These are phyloP conservation scores for Zonitis immaculata DNA, from an alignment of 2,888 invertebrate species.

Conservation along the genomic window DNA sequence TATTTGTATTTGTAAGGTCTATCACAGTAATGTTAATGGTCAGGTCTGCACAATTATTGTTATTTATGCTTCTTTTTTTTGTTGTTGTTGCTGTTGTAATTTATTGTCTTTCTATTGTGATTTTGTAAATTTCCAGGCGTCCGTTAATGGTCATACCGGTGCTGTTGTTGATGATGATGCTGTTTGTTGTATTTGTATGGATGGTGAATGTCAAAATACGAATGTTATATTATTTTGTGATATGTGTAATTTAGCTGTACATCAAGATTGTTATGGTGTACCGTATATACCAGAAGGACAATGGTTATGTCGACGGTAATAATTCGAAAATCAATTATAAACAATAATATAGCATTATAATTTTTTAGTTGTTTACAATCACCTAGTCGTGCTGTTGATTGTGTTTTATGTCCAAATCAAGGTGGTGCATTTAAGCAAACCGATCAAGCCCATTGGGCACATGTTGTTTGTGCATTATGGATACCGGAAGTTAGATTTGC, in stretches of 20 bases:
- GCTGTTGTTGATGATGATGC: constrained; percentile 95
- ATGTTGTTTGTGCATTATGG: constrained; percentile 98
- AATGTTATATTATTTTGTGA: constrained; percentile 99
- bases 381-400: constrained; percentile 92
- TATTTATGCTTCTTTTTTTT: background rate
- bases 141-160: constrained; percentile 63
- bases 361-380: constrained; percentile 80
- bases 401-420: constrained; percentile 96
- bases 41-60: constrained; percentile 15
- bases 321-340: background rate
- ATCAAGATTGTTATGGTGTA: constrained; percentile 98
- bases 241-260: constrained; percentile 99
- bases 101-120: background rate
- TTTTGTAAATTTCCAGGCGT: constrained; percentile 46
- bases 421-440: constrained; percentile 99
- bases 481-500: constrained; percentile 98
- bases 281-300: constrained; percentile 61
- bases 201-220: constrained; percentile 97
- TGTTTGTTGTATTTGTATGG: constrained; percentile 98
- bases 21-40: constrained; percentile 15
- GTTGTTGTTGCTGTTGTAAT: background rate
- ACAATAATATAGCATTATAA: background rate
- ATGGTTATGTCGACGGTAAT: constrained; percentile 79
- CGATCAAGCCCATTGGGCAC: constrained; percentile 93
- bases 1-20: constrained; percentile 18